These are phyloP conservation scores for Tetranychus truncatus DNA, from an alignment of 2,888 invertebrate species.

Conservation along the genomic window DNA sequence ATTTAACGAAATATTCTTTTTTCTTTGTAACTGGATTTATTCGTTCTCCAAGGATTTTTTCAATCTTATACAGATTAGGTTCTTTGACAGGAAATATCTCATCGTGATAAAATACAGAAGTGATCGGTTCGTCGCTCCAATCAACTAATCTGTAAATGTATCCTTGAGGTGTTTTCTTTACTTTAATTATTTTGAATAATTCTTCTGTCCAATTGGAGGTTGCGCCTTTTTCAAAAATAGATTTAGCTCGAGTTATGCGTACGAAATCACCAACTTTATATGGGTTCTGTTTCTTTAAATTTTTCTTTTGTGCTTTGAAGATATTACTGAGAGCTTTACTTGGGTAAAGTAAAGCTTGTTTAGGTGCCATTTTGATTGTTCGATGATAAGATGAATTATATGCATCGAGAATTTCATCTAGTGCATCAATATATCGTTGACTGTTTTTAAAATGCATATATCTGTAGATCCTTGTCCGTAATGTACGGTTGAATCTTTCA, in stretches of 20 bases:
- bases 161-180: not conserved
- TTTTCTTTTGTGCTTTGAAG: not conserved
- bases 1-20: conserved; percentile 14
- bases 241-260: not conserved
- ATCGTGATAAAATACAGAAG: conserved; percentile 10
- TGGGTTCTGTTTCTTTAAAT: not conserved
- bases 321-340: not conserved
- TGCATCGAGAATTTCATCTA: conserved; percentile 9
- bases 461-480: not conserved
- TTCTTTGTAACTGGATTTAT: not conserved
- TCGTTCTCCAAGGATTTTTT: not conserved
- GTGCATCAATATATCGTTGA: conserved; percentile 22
- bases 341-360: not conserved
- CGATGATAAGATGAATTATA: conserved; percentile 16
- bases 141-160: conserved; percentile 1
- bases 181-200: conserved; percentile 9
- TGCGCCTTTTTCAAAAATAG: conserved; percentile 11
- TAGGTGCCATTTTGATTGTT: conserved; percentile 13
- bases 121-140: not conserved
- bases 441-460: not conserved
- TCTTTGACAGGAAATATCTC: conserved; percentile 8
- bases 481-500: not conserved
- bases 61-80: conserved; percentile 6
- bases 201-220: conserved; percentile 9
- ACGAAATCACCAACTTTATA: conserved; percentile 14